Evolutionary conservation across 2,797 vertebrate species (phyloP), one percentile per base, ranked within the genome.

Genomic region (Chanos chanos): DNA sequence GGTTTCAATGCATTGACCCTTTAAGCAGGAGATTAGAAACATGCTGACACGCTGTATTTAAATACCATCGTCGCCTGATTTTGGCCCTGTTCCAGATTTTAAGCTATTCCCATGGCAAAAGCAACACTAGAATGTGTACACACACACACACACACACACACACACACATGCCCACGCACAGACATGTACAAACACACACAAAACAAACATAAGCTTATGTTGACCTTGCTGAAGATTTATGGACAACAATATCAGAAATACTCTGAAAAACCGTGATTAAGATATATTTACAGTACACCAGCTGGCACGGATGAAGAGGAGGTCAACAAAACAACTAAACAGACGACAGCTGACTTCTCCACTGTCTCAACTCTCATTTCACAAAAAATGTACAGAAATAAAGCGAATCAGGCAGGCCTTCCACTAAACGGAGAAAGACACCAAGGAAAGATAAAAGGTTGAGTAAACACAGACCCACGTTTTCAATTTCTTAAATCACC

Each of bases 61-160:
- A 16, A 36, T 18, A 6, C 34, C 30, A 51, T 22, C 34, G 49
- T 44, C 19, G 52, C 12, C 37, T 45, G 56, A 58, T 60, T 57
- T 66, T 63, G 62, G 30, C 54, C 47, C 30, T 10, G 30, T 18
- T 54, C 43, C 40, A 65, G 16, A 65, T 12, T 43, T 21, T 40
- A 33, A 16, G 27, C 15, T 7, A 52, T 27, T 53, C 53, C 50
- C 36, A 58, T 52, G 55, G 18, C 22, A 30, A 28, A 54, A 5
- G 2, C 34, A 53, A 16, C 28, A 31, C 18, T 15, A n/a, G 27
- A 27, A 37, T 6, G 45, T 25, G 25, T 44, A 43, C 2, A 52
- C 25, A 40, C 40, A 44, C 57, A 70, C 53, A 51, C 39, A 67
- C 25, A 64, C 49, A 49, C 33, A 45, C 12, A 60, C 22, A 19